Conservation (phyloP, 2,888 invertebrate genomes). For the Clepsis dumicolana region DNA sequence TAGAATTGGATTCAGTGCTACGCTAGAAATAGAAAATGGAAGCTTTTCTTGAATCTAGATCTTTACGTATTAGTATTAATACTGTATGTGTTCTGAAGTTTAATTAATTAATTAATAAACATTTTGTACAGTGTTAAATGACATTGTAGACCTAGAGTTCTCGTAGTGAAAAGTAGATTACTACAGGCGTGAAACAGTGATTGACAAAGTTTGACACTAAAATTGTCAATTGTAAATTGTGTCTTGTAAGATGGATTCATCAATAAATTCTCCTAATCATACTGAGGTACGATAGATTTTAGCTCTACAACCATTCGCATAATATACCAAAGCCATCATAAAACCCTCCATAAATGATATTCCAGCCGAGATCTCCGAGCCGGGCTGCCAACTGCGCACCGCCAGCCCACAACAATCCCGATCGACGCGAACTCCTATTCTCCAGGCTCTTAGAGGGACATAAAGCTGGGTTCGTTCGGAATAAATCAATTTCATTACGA, state of each 20-base stretch:
- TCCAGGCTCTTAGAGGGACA: background rate
- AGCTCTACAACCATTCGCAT: background rate
- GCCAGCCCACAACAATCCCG: background rate
- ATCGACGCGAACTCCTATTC: slow-evolving; percentile 5
- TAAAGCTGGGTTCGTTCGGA: slow-evolving; percentile 11
- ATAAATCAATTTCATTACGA: slow-evolving; percentile 34
- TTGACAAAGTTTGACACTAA: no score
- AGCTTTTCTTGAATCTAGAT: no score
- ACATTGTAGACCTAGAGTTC: no score
- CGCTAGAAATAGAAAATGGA: no score
- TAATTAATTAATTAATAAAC: no score
- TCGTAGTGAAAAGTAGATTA: no score
- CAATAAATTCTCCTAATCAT: background rate
- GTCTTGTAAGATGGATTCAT: background rate
- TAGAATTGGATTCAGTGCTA: no score
- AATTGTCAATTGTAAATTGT: no score
- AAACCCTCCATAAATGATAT: background rate
- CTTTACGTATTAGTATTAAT: no score
- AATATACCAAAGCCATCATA: background rate
- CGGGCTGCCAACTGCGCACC: slow-evolving; percentile 7
- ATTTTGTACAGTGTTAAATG: no score
- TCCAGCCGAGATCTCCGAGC: background rate
- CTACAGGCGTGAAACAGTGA: no score
- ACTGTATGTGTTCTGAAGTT: no score
- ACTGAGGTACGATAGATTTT: background rate